Conservation (phyloP, 2,113 vertebrate species). For the Chroicocephalus ridibundus region DNA sequence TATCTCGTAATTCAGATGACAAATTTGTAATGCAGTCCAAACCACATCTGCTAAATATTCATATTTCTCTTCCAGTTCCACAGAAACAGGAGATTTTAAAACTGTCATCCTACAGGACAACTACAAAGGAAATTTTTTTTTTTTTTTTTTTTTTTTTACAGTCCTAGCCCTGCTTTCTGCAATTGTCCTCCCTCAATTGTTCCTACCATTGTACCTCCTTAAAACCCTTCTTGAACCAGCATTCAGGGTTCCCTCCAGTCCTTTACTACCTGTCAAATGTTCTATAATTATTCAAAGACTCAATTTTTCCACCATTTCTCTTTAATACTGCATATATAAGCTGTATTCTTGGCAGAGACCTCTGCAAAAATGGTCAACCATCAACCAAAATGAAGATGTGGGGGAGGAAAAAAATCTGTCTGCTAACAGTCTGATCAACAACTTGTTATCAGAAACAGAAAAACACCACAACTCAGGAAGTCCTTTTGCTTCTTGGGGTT, state of each 20-base stretch:
- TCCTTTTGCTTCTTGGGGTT: not conserved
- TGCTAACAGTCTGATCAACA: conserved; percentile 40
- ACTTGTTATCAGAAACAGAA: conserved; percentile 19
- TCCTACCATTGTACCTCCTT: not conserved
- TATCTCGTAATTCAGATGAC: not conserved
- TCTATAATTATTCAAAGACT: not conserved
- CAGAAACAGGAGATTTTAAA: not conserved
- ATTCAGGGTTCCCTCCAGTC: not conserved
- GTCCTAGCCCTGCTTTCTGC: not conserved
- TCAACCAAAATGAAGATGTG: not conserved
- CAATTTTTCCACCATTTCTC: not conserved
- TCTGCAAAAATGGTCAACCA: not conserved
- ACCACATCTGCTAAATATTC: not conserved
- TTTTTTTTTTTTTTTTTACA: not conserved
- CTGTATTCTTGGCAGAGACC: not conserved
- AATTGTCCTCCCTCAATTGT: not conserved
- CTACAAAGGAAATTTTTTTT: not conserved
- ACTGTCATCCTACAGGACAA: not conserved
- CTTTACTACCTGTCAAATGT: not conserved
- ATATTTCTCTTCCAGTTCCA: not conserved
- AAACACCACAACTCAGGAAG: not conserved
- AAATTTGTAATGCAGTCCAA: not conserved
- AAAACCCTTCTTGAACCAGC: not conserved
- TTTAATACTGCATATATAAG: not conserved
- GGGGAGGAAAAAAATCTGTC: conserved; percentile 40